Percentiles rank a stretch among this genome's conserved stretches.
These are phyloP conservation scores for Accipiter badius DNA, from an alignment of 2,797 vertebrate genomes.

Conservation along the genomic window DNA sequence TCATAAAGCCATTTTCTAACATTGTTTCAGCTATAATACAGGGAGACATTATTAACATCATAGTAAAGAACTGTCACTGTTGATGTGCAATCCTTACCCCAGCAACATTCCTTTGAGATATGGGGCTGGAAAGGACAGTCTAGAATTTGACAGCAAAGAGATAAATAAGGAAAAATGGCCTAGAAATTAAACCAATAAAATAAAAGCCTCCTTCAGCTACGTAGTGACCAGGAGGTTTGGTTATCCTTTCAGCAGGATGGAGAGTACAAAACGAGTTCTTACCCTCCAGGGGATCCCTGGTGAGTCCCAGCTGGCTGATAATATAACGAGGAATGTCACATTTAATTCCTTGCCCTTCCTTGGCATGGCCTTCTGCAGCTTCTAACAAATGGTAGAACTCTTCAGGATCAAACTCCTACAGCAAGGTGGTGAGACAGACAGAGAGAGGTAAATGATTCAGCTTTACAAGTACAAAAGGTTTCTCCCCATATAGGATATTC, in stretches of 20 bases:
- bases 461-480: neutral
- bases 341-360: slow-evolving; percentile 96
- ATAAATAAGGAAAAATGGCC: slow-evolving; percentile 24
- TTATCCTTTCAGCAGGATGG: neutral
- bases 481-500: neutral
- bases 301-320: slow-evolving; percentile 96
- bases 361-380: slow-evolving; percentile 95
- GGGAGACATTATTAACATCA: slow-evolving; percentile 28
- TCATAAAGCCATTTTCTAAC: neutral
- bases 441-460: neutral
- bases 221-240: neutral
- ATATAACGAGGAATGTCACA: slow-evolving; percentile 96
- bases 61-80: slow-evolving; percentile 49
- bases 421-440: neutral
- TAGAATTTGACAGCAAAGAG: neutral
- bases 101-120: slow-evolving; percentile 16
- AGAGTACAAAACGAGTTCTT: slow-evolving; percentile 37
- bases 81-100: neutral
- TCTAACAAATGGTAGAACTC: slow-evolving; percentile 97
- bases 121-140: neutral
- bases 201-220: neutral
- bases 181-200: neutral
- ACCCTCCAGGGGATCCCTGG: slow-evolving; percentile 95
- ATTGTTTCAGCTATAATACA: neutral
- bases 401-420: slow-evolving; percentile 95